Evolutionary conservation across 2,888 invertebrate genomes (phyloP), one percentile per base, ranked within the genome.

Genomic region (Andrena trimmerana): DNA sequence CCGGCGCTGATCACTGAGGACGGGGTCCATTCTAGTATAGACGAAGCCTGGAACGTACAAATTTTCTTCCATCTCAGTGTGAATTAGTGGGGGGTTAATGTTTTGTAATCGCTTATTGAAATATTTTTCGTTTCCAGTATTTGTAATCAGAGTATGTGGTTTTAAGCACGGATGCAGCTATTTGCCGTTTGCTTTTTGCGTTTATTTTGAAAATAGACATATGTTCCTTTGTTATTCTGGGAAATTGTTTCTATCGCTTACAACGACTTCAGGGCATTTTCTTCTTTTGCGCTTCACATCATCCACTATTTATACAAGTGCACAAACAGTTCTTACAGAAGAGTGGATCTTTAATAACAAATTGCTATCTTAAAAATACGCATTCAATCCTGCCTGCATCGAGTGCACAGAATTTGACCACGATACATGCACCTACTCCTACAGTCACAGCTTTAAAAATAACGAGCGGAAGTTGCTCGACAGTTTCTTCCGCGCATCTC

Each of bases 401-500:
- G 42, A 16, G 42, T 42, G 42, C 42, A 5, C 42, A 42, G 42
- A 42, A 42, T 16, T 5, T 16, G 16, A 16, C 13, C 42, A 1
- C 13, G 13, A 42, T 42, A 16, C 42, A 54, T 20, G 0, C 20
- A 20, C 20, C 7, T 20, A 42, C 42, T 52, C 20, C 20, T 24
- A 57, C 24, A 57, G 24, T 10, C 24, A 4, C 20, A 24, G 24
- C 10, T 57, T 7, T 24, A 27, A 57, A 57, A 57, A 1, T 24
- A 20, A 24, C 10, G 24, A 57, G 24, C 10, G 24, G 8, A 52
- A 27, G 42, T 42, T 42, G 4, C 42, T 24, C 24, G 24, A 57
- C 76, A 67, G 62, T 70, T 76, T 77, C 73, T 67, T 73, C 24
- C 36, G 6, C 72, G 48, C 54, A 59, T 70, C 33, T 54, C 13